Percentiles rank a stretch among this genome's conserved stretches.
phyloP scores from a whole-genome alignment of 2,797 vertebrate genomes.

The Mastacembelus armatus region DNA sequence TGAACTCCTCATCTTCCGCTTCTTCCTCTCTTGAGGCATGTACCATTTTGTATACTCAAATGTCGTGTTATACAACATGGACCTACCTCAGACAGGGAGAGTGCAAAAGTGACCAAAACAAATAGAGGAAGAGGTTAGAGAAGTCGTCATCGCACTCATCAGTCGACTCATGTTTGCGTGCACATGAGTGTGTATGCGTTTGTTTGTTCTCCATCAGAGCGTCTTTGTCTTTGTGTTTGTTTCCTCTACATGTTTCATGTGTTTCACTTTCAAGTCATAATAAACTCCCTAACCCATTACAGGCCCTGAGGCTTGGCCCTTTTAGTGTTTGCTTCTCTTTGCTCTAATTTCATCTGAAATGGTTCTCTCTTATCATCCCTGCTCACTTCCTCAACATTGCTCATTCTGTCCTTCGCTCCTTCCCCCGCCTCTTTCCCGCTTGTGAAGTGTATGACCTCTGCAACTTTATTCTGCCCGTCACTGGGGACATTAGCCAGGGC shows the following conservation, averaged over 20 bases:
- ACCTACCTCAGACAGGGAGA: slow-evolving; percentile 29
- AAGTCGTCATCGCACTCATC: slow-evolving; percentile 46
- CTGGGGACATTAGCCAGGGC: slow-evolving; percentile 74
- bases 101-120: slow-evolving; percentile 21
- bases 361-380: slow-evolving; percentile 53
- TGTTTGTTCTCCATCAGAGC: slow-evolving; percentile 53
- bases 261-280: slow-evolving; percentile 65
- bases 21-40: slow-evolving; percentile 42
- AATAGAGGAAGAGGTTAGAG: slow-evolving; percentile 35
- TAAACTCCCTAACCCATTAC: slow-evolving; percentile 57
- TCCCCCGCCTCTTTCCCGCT: slow-evolving; percentile 19
- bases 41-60: slow-evolving; percentile 52
- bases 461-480: slow-evolving; percentile 75
- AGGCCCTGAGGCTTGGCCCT: slow-evolving; percentile 60
- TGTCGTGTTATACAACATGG: slow-evolving; percentile 54
- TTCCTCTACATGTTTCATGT: slow-evolving; percentile 63
- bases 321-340: slow-evolving; percentile 66
- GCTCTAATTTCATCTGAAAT: slow-evolving; percentile 61
- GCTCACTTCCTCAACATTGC: slow-evolving; percentile 42
- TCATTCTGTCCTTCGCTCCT: slow-evolving; percentile 53
- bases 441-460: slow-evolving; percentile 79
- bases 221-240: slow-evolving; percentile 53
- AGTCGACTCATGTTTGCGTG: slow-evolving; percentile 52
- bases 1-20: slow-evolving; percentile 33
- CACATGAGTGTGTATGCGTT: slow-evolving; percentile 18